Base-by-base conservation (phyloP, 2,797 vertebrate genomes). In the Australoheros facetus region DNA sequence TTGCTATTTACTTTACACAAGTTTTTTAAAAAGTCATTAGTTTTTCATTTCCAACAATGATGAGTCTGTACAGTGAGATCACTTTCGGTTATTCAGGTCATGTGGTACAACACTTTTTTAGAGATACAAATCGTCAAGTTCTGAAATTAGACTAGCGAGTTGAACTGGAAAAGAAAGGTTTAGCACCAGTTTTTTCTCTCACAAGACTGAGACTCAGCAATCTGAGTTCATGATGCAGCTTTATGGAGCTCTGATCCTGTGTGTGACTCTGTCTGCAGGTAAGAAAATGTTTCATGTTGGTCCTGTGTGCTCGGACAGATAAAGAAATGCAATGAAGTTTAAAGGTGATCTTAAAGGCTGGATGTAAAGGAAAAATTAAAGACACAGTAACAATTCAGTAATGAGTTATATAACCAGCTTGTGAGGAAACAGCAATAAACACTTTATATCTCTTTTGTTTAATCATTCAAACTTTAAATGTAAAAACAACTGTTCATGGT, bases 211-310 rank as follows among this genome's bases (percentile, higher is more conserved):
- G 23, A 23, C 23, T 28, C 7, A 48, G 11, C 39, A 19, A 19
- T 28, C 62, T 48, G 42, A 28, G 42, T 39, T 60, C 80, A 89
- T 0, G 1, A 94, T 94, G 92, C 39, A 87, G 57, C 57, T 26
- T 3, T 26, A 26, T 26, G 26, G 26, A 26, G 26, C 26, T 26
- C 26, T 26, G 26, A 26, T 26, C 13, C 39, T 94, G 78, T 73
- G 89, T 9, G 2, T 81, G 32, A 84, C 79, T 53, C 56, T 93
- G 19, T 82, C 86, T 30, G 66, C 80, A 76, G 92, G 91, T 92
- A 89, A 87, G 85, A 84, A 45, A 19, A 37, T 66, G 26, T 26
- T 26, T 48, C 16, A 19, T 66, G 42, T 66, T 66, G 62, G 9
- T 66, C 42, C 9, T 12, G 39, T 66, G 62, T 66, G 42, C 62